Conservation (phyloP, 2,113 vertebrate species). For the Ardeotis arabs region DNA sequence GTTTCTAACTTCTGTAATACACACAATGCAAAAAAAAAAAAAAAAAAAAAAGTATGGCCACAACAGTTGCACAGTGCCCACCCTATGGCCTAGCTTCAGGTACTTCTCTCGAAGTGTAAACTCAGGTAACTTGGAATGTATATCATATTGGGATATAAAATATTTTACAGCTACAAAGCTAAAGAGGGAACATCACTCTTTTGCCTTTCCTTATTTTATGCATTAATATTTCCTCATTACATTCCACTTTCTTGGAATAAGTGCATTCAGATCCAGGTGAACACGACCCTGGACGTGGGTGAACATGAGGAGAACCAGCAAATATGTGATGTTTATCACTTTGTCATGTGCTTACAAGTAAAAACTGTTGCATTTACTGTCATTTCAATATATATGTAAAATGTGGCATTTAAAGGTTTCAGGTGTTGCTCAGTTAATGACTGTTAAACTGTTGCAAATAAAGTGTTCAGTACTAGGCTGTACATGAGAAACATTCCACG, state of each 20-base stretch:
- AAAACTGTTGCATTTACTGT: constrained; percentile 76
- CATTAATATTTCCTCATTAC: constrained; percentile 81
- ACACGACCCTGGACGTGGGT: constrained; percentile 70
- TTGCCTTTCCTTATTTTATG: constrained; percentile 84
- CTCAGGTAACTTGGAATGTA: constrained; percentile 98
- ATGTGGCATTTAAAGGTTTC: constrained; percentile 82
- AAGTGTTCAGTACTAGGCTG: constrained; percentile 70
- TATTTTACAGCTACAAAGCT: constrained; percentile 79
- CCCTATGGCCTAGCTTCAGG: constrained; percentile 89
- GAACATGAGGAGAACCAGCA: constrained; percentile 80
- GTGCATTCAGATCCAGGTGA: constrained; percentile 74
- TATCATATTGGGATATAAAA: constrained; percentile 80
- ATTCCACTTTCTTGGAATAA: constrained; percentile 81
- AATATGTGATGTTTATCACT: constrained; percentile 73
- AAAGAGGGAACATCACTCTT: constrained; percentile 81
- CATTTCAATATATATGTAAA: constrained; percentile 67
- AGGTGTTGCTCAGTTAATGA: constrained; percentile 78
- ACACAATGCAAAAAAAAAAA: constrained; percentile 78
- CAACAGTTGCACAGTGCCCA: constrained; percentile 84
- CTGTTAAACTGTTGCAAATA: constrained; percentile 75
- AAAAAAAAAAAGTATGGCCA: constrained; percentile 73
- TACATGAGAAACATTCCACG: constrained; percentile 78
- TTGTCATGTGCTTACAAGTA: constrained; percentile 70
- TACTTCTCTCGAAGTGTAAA: constrained; percentile 91
- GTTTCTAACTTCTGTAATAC: constrained; percentile 84